phyloP scores from a whole-genome alignment of 2,888 invertebrate species.

The Cataglyphis rosenhaueri region DNA sequence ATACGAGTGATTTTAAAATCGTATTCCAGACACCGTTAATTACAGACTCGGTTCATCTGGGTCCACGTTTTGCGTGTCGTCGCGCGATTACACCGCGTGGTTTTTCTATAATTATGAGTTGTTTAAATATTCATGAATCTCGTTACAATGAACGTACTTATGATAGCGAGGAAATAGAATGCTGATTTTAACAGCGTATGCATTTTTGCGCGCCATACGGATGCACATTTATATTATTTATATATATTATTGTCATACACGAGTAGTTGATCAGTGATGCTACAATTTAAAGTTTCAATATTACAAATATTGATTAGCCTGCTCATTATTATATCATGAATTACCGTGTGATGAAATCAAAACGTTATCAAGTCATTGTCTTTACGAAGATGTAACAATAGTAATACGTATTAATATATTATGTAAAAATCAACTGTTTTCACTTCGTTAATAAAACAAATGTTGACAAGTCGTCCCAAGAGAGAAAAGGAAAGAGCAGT shows the following conservation, averaged over 20 bases:
- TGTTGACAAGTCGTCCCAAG: not conserved
- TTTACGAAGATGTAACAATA: not conserved
- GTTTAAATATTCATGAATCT: slow-evolving; percentile 37
- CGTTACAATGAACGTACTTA: slow-evolving; percentile 35
- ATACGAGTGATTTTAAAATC: not conserved
- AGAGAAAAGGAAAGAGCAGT: not conserved
- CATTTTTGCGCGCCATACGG: slow-evolving; percentile 6
- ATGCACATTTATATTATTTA: not conserved
- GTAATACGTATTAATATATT: not conserved
- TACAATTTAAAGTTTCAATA: slow-evolving; percentile 16
- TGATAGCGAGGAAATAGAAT: slow-evolving; percentile 13
- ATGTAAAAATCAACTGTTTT: not conserved
- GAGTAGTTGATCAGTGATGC: not conserved
- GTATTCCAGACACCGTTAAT: not conserved
- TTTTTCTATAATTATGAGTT: slow-evolving; percentile 29
- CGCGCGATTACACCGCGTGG: not conserved
- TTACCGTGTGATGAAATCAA: not conserved
- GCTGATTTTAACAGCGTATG: slow-evolving; percentile 29
- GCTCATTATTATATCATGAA: not conserved
- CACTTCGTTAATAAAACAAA: not conserved
- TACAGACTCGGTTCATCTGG: not conserved
- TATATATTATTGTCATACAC: not conserved
- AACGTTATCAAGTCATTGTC: not conserved
- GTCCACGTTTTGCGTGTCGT: slow-evolving; percentile 31
- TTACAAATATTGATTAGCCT: not conserved